Evolutionary conservation across 2,113 vertebrate species (phyloP).

Genomic region (Callithrix jacchus): DNA sequence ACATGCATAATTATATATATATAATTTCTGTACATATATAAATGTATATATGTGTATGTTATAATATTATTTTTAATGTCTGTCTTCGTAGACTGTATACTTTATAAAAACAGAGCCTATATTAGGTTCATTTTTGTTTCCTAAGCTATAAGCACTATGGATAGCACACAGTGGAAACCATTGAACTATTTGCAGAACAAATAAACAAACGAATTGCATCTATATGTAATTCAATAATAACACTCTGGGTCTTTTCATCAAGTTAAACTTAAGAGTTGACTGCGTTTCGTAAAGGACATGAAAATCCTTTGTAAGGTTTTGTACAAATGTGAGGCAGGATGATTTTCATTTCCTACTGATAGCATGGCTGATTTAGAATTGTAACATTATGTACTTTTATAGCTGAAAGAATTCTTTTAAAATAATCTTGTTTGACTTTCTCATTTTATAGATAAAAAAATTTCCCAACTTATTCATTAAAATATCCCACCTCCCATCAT

Average conservation of each 20-base stretch:
- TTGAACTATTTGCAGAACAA: not conserved
- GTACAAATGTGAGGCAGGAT: not conserved
- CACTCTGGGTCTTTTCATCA: not conserved
- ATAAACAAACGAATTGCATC: not conserved
- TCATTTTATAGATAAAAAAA: not conserved
- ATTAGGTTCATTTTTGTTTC: not conserved
- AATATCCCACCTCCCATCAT: not conserved
- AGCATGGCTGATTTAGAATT: not conserved
- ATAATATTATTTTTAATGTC: not conserved
- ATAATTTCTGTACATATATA: not conserved
- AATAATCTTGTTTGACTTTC: not conserved
- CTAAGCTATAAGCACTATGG: not conserved
- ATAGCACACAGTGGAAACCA: not conserved
- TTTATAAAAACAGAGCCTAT: not conserved
- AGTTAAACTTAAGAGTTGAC: not conserved
- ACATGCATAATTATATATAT: not conserved
- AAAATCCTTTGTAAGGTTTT: not conserved
- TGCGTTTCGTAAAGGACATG: not conserved
- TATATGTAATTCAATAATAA: not conserved
- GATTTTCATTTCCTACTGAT: not conserved
- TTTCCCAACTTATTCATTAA: not conserved
- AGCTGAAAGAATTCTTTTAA: not conserved
- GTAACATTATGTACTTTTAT: not conserved
- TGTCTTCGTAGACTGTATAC: not conserved
- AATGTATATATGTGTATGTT: not conserved